A percentile compares a stretch with the other conserved stretches of the same genome.
These are phyloP conservation scores for Podocnemis expansa DNA, from an alignment of 2,113 vertebrate genomes.

Conservation along the genomic window DNA sequence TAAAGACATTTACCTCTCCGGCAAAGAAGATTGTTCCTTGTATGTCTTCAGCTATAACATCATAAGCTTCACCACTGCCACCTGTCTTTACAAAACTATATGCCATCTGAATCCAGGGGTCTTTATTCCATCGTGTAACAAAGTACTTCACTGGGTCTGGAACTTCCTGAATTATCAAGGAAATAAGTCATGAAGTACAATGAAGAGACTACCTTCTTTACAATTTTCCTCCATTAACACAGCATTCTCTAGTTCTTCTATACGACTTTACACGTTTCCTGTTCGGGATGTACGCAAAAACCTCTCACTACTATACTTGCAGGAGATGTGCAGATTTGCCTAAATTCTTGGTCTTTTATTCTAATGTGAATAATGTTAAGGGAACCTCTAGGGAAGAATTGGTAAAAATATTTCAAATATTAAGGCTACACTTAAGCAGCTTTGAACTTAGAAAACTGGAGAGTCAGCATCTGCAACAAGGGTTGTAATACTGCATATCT, in stretches of 20 bases:
- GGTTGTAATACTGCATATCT: not conserved
- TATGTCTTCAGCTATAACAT: slow-evolving; percentile 94
- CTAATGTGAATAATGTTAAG: not conserved
- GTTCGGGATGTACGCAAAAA: not conserved
- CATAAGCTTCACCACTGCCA: slow-evolving; percentile 95
- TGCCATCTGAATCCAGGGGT: slow-evolving; percentile 96
- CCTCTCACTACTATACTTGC: not conserved
- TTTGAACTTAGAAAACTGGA: not conserved
- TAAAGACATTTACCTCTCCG: slow-evolving; percentile 85
- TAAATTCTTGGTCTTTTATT: not conserved
- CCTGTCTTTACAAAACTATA: slow-evolving; percentile 97
- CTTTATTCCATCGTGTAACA: slow-evolving; percentile 91
- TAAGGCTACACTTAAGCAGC: not conserved
- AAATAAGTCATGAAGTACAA: not conserved
- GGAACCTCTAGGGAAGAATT: not conserved
- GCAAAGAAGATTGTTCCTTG: slow-evolving; percentile 95
- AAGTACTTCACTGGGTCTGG: slow-evolving; percentile 91
- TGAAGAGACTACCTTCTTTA: not conserved
- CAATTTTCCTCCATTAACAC: not conserved
- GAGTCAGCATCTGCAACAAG: not conserved
- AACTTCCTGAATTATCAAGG: slow-evolving; percentile 83
- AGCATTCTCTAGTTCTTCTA: not conserved
- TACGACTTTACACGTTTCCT: not conserved
- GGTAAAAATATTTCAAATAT: not conserved
- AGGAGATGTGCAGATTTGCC: not conserved